Evolutionary conservation across 2,797 vertebrate species (phyloP), one percentile per base, ranked within the genome.

Genomic region (Remorina albescens): DNA sequence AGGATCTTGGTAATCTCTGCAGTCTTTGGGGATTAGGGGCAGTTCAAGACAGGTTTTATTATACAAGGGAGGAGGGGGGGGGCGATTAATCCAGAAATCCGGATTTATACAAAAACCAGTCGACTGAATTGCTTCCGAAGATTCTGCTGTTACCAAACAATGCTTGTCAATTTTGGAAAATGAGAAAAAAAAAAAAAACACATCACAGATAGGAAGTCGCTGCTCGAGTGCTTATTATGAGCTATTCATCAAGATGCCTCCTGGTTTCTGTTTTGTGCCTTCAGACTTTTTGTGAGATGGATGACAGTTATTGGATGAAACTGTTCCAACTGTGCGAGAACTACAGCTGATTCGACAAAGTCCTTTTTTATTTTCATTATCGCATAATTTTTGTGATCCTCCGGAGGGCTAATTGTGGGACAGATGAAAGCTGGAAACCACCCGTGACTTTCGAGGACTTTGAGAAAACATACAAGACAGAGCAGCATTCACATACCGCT

Each of bases 21-120:
- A 81, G 81, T 90, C 76, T 87, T 74, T 69, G 19, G 69, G 85
- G 91, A 93, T 93, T 92, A 93, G 80, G 88, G 90, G 30, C 88
- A 87, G 81, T 69, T 36, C 50, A 78, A 89, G 82, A 85, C 84
- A 82, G 88, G 78, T 89, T 90, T 90, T 88, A 86, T 92, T 78
- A 80, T 80, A 71, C 59, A 21, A 42, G 56, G 60, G 57, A 68
- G 63, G 75, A 72, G 53, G 74, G 65, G 36, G 70, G 42, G 50
- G 18, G 58, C 7, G 63, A 71, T 90, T 91, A 93, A 89, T 85
- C 74, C 71, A 67, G 55, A 86, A 74, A 44, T 91, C 78, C 75
- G 79, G 89, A 89, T 89, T 93, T 84, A 79, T 78, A 64, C 62
- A 58, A 61, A 86, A 84, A 87, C 83, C 83, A 71, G 73, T 81